These are phyloP conservation scores for Papilio xuthus DNA, from an alignment of 1,140 invertebrate species.

Conservation along the genomic window DNA sequence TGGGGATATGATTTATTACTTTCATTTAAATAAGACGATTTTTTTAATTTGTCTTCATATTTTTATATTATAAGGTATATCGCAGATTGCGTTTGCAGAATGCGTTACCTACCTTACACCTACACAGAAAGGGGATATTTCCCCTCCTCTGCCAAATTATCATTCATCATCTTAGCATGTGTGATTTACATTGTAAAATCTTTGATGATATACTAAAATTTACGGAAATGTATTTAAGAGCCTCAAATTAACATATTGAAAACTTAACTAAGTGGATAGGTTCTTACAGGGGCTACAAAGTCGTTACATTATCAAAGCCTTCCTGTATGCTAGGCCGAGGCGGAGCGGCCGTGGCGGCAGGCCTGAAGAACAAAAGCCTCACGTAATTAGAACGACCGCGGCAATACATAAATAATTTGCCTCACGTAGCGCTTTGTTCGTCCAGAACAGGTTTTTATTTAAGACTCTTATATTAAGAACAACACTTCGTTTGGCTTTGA, in stretches of 20 bases:
- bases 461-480: conserved; percentile 76
- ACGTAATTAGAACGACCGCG: conserved; percentile 78
- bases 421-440: conserved; percentile 77
- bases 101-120: no score
- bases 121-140: no score
- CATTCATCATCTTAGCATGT: background rate
- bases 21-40: conserved; percentile 1
- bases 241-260: conserved; percentile 38
- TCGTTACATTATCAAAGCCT: conserved; percentile 63
- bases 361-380: conserved; percentile 74
- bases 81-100: no score
- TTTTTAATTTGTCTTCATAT: background rate
- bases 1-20: conserved; percentile 34
- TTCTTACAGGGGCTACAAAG: conserved; percentile 57
- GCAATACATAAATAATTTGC: conserved; percentile 81
- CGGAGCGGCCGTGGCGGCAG: conserved; percentile 50
- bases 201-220: background rate
- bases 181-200: background rate
- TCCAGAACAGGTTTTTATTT: conserved; percentile 76
- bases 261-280: conserved; percentile 59
- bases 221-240: conserved; percentile 6
- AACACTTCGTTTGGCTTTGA: conserved; percentile 73
- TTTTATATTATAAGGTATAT: background rate
- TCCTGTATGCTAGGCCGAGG: conserved; percentile 47
- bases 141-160: no score